Evolutionary conservation across 37 sponge, comb jelly and placozoan genomes (phyloP).

Genomic region (Mnemiopsis leidyi): DNA sequence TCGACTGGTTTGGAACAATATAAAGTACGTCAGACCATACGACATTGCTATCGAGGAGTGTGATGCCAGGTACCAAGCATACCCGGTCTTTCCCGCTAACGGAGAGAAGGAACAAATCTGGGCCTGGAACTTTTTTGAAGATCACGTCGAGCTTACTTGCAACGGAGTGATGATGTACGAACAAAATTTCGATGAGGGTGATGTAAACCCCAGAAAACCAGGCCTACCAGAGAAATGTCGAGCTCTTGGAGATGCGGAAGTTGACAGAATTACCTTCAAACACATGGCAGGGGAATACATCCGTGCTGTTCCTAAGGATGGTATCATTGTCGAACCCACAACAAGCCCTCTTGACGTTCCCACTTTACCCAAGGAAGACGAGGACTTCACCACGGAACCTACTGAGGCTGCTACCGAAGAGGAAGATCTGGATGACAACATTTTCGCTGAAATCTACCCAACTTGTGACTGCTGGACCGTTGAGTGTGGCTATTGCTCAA

Average conservation of each 20-base stretch:
- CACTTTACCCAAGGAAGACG: too few species aligned
- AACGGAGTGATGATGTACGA: neutral
- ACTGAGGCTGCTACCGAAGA: neutral
- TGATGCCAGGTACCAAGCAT: neutral
- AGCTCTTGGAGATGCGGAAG: neutral
- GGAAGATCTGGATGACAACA: neutral
- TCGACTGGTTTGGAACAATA: neutral
- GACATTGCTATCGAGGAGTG: neutral
- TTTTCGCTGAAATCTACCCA: neutral
- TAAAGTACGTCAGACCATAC: neutral
- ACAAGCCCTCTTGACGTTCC: too few species aligned
- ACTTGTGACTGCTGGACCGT: slow-evolving; percentile 4
- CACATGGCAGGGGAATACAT: neutral
- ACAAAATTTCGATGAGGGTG: neutral
- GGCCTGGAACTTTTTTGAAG: neutral
- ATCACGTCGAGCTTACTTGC: neutral
- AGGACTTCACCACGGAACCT: neutral
- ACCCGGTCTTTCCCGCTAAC: neutral
- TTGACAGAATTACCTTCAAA: neutral
- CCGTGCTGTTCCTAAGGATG: neutral
- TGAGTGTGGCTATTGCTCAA: neutral
- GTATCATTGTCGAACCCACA: neutral
- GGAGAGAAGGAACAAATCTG: neutral
- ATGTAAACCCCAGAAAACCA: neutral
- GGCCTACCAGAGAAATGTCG: neutral